phyloP scores from a whole-genome alignment of 2,113 vertebrate genomes.

The Martes martes region DNA sequence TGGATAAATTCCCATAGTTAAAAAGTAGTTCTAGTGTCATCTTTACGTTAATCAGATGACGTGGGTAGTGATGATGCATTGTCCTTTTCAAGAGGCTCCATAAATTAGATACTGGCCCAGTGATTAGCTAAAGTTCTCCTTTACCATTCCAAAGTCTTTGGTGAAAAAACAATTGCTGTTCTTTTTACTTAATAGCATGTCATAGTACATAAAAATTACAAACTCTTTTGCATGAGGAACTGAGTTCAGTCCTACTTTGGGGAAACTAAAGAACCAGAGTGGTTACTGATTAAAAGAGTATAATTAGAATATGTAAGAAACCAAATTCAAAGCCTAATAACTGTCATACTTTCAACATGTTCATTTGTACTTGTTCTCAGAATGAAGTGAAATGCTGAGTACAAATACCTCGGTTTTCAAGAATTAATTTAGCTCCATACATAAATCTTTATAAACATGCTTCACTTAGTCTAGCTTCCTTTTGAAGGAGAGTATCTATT shows the following conservation, averaged over 20 bases:
- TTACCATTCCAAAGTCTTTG: constrained; percentile 30
- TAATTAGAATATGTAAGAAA: constrained; percentile 70
- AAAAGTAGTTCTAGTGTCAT: background rate
- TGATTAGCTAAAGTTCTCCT: constrained; percentile 21
- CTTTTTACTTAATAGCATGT: constrained; percentile 47
- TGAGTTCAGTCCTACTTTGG: constrained; percentile 40
- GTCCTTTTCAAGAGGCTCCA: constrained; percentile 30
- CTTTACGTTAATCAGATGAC: background rate
- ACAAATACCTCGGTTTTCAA: constrained; percentile 44
- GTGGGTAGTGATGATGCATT: background rate
- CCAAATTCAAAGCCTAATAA: constrained; percentile 58
- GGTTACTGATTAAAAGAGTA: constrained; percentile 70
- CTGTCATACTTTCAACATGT: constrained; percentile 60
- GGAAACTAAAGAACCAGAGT: constrained; percentile 32
- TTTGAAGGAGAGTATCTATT: constrained; percentile 46
- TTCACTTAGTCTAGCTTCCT: constrained; percentile 22
- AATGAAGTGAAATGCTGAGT: constrained; percentile 43
- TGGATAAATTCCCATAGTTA: background rate
- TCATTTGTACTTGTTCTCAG: constrained; percentile 64
- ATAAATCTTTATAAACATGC: constrained; percentile 62
- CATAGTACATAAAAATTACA: constrained; percentile 57
- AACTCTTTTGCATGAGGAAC: constrained; percentile 35
- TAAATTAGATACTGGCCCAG: constrained; percentile 33
- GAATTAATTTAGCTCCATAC: constrained; percentile 37
- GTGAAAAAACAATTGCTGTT: constrained; percentile 60